phyloP scores from a whole-genome alignment of 2,797 vertebrate species.

The Cyprinodon diabolis region DNA sequence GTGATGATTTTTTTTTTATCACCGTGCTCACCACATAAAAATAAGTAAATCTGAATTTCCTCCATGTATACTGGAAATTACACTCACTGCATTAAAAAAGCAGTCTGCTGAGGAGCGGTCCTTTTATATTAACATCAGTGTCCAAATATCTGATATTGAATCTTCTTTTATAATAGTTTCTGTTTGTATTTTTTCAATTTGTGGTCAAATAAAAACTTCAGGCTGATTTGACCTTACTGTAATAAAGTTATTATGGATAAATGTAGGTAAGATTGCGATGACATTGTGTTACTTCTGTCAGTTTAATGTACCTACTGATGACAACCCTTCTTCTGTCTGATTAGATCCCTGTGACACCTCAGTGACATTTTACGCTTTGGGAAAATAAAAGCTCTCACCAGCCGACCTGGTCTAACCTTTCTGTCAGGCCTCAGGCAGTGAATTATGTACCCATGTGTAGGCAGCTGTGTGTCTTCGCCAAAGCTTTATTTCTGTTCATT shows the following conservation, averaged over 20 bases:
- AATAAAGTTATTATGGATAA: not conserved
- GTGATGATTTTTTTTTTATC: not conserved
- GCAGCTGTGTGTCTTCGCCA: constrained; percentile 2
- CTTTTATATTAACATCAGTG: not conserved
- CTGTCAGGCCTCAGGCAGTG: constrained; percentile 36
- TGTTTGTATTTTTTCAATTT: not conserved
- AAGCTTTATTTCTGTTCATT: not conserved
- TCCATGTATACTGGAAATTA: not conserved
- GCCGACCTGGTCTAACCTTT: constrained; percentile 55
- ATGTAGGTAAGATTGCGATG: constrained; percentile 2
- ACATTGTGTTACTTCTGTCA: constrained; percentile 49
- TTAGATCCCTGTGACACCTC: constrained; percentile 37
- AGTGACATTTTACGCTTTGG: constrained; percentile 40
- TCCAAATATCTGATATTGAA: not conserved
- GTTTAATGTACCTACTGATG: constrained; percentile 53
- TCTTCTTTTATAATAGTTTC: not conserved
- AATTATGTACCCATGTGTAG: constrained; percentile 20
- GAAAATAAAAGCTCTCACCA: constrained; percentile 45
- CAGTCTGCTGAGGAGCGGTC: not conserved
- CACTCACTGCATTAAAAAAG: not conserved
- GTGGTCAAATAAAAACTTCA: not conserved
- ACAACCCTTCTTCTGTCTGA: constrained; percentile 56
- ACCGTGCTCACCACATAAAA: not conserved
- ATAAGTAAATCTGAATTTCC: not conserved
- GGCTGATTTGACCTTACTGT: not conserved